phyloP scores from a whole-genome alignment of 2,797 vertebrate species.

The Mastacembelus armatus region DNA sequence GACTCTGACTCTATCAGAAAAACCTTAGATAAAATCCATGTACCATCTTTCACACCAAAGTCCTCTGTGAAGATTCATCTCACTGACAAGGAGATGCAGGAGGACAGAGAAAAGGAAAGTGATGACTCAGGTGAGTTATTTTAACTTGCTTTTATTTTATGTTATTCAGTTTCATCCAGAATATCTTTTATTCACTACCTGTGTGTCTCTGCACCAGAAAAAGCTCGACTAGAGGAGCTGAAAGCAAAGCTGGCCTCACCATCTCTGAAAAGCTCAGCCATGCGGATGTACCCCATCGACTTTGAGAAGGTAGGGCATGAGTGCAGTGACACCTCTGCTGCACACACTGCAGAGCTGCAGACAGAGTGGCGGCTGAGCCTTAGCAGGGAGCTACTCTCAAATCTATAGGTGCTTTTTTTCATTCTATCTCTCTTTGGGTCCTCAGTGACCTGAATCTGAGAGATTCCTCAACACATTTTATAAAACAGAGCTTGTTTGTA shows the following conservation, averaged over 20 bases:
- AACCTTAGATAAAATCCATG: constrained; percentile 59
- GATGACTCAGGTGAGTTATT: constrained; percentile 77
- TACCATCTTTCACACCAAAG: constrained; percentile 72
- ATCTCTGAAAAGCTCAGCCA: constrained; percentile 40
- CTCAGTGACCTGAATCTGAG: constrained; percentile 61
- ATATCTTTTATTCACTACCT: constrained; percentile 13
- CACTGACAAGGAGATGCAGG: constrained; percentile 76
- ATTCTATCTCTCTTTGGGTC: constrained; percentile 32
- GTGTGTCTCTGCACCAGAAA: constrained; percentile 68
- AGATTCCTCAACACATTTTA: constrained; percentile 17
- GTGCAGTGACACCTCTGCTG: constrained; percentile 36
- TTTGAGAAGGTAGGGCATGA: constrained; percentile 89
- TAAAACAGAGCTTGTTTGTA: constrained; percentile 61
- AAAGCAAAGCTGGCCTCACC: constrained; percentile 66
- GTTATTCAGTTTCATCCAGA: background rate
- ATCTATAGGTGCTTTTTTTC: constrained; percentile 55
- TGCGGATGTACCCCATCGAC: constrained; percentile 82
- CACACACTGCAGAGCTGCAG: constrained; percentile 49
- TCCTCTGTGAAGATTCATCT: constrained; percentile 75
- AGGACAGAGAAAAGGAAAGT: constrained; percentile 40
- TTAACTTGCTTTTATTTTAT: background rate
- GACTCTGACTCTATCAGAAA: constrained; percentile 49
- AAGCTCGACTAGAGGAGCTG: constrained; percentile 68
- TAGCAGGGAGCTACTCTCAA: constrained; percentile 54
- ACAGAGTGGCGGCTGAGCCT: constrained; percentile 57